phyloP scores from a whole-genome alignment of 2,888 invertebrate species.

The Leucoptera coffeella region DNA sequence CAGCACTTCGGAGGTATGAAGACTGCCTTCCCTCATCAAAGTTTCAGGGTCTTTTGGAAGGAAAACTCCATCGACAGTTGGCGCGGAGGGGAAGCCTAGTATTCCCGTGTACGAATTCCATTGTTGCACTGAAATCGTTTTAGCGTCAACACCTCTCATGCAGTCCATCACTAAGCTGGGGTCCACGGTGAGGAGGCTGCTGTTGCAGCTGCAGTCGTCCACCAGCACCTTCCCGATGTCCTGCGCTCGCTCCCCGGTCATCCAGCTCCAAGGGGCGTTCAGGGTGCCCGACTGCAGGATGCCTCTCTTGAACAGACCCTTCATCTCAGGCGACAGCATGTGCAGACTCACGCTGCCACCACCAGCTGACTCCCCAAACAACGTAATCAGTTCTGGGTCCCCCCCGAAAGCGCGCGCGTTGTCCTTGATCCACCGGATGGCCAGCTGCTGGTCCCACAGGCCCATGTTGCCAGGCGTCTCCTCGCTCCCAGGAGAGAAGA shows the following conservation, averaged over 20 bases:
- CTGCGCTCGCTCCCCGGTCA: constrained; percentile 80
- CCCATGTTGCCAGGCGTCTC: constrained; percentile 90
- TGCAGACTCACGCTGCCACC: constrained; percentile 84
- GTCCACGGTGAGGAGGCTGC: constrained; percentile 62
- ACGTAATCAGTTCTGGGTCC: constrained; percentile 84
- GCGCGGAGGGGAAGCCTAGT: constrained; percentile 84
- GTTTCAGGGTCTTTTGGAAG: constrained; percentile 82
- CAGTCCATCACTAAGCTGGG: constrained; percentile 79
- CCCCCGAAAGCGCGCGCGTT: constrained; percentile 90
- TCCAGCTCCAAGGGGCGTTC: constrained; percentile 94
- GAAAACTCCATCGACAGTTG: constrained; percentile 86
- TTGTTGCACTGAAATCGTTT: constrained; percentile 80
- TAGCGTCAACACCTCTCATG: constrained; percentile 83
- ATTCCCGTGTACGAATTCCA: constrained; percentile 90
- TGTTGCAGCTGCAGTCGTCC: constrained; percentile 82
- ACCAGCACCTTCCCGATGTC: constrained; percentile 78
- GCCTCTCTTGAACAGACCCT: constrained; percentile 77
- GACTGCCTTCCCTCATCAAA: constrained; percentile 76
- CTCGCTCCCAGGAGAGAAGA: constrained; percentile 63
- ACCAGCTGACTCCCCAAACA: constrained; percentile 95
- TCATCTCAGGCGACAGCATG: constrained; percentile 82
- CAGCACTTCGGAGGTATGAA: constrained; percentile 83
- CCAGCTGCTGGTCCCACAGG: constrained; percentile 90
- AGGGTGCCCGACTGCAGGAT: constrained; percentile 93
- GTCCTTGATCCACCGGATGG: constrained; percentile 89